phyloP scores from a whole-genome alignment of 2,888 invertebrate genomes.

The Gibbula magus region DNA sequence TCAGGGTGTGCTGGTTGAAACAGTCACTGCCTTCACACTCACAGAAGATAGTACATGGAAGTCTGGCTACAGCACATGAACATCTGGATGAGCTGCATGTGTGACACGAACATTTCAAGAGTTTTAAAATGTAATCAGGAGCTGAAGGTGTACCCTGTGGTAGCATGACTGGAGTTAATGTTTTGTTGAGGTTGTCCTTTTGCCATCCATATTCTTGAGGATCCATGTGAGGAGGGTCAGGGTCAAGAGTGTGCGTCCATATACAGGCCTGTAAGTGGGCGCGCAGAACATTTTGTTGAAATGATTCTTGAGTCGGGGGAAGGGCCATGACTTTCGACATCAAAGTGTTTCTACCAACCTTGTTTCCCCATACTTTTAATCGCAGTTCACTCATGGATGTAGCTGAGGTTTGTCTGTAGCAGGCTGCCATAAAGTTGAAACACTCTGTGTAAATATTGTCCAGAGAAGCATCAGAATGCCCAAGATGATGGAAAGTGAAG shows the following conservation, averaged over 20 bases:
- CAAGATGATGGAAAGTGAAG: too few relatives aligned
- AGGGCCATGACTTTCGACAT: not conserved
- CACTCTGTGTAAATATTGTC: too few relatives aligned
- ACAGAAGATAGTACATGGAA: too few relatives aligned
- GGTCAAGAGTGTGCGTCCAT: not conserved
- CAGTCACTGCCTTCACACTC: too few relatives aligned
- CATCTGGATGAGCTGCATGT: not conserved
- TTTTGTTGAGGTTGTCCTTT: not conserved
- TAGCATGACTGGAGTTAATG: not conserved
- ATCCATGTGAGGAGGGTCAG: not conserved
- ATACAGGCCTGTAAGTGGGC: not conserved
- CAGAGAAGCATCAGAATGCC: too few relatives aligned
- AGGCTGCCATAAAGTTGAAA: not conserved
- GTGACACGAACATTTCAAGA: not conserved
- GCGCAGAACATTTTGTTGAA: not conserved
- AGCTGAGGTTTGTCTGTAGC: not conserved
- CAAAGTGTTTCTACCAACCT: not conserved
- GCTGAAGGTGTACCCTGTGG: not conserved
- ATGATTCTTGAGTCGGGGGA: not conserved
- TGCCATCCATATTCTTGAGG: not conserved
- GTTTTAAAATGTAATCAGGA: not conserved
- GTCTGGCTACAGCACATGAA: too few relatives aligned
- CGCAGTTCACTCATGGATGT: not conserved
- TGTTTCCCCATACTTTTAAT: not conserved
- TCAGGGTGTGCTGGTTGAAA: too few relatives aligned